A percentile compares a stretch with the other conserved stretches of the same genome.
phyloP scores from a whole-genome alignment of 1,140 invertebrate species.

The Pantala flavescens region DNA sequence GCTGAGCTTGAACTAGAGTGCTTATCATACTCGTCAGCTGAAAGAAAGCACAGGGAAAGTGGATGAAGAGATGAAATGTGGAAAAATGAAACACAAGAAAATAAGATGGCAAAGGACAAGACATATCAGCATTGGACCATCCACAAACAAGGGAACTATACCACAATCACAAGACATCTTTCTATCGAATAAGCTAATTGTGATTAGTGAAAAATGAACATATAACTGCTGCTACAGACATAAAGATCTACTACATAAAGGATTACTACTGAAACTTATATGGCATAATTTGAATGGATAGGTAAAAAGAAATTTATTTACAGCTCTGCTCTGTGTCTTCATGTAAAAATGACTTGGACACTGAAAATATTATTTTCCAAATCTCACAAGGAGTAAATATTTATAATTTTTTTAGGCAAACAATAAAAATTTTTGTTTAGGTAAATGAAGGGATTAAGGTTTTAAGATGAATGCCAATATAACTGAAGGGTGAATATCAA shows the following conservation, averaged over 20 bases:
- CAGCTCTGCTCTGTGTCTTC: too few species aligned
- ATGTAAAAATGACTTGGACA: too few species aligned
- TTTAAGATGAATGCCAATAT: too few species aligned
- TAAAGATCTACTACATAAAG: neutral
- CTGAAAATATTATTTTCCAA: too few species aligned
- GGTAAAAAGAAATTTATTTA: too few species aligned
- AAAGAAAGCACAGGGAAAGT: constrained; percentile 9
- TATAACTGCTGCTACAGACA: neutral
- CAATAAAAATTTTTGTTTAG: too few species aligned
- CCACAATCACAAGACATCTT: neutral
- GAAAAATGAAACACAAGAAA: neutral
- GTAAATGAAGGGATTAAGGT: too few species aligned
- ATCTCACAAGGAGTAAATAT: too few species aligned
- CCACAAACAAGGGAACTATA: neutral
- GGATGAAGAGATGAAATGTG: constrained; percentile 1
- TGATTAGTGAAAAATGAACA: neutral
- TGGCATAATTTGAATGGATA: too few species aligned
- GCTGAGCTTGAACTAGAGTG: constrained; percentile 54
- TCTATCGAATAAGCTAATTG: neutral
- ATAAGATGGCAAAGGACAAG: neutral
- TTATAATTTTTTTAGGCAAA: too few species aligned
- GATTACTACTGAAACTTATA: too few species aligned
- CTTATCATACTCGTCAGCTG: constrained; percentile 54
- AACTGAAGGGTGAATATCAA: too few species aligned
- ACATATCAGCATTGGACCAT: neutral